Evolutionary conservation across 1,140 invertebrate species (phyloP), one percentile per base, ranked within the genome.

Genomic region (Pseudomyrmex concolor): DNA sequence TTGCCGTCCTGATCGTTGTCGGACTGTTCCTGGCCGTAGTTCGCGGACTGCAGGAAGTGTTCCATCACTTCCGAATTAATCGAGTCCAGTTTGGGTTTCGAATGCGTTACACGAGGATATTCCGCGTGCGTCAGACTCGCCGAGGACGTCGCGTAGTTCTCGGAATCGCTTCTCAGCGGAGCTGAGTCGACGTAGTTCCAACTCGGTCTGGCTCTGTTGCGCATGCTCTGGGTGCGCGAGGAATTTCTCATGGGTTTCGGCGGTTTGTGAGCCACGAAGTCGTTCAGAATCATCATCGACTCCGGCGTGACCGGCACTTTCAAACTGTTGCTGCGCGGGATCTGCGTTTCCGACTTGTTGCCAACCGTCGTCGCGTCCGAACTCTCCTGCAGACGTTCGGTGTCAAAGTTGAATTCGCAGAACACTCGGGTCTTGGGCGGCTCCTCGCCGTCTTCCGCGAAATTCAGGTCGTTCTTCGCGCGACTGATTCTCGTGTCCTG

Each of bases 231-330:
- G 4, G 92, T 93, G 1, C 93, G 89, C 3, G 87, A 80, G 0
- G 92, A 93, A 62, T 91, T 93, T 54, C 92, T 84, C 43, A 94
- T 94, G 0, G 94, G 94, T 80, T 95, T 95, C 0, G 94, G 94
- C 0, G 94, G 94, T 82, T 95, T 95, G 70, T 95, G 94, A 0
- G 94, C 91, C 0, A 95, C 94, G 54, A 94, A 90, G 59, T 93
- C 92, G 82, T 92, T 93, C 0, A 93, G 45, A n/a, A 93, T 93
- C 34, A 93, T 67, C 90, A 92, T 91, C 8, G 93, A 92, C 5
- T 93, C 91, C 1, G 92, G 92, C 12, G 88, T 91, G 7, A 86
- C 85, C 0, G 89, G 55, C 1, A 86, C 85, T 67, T 91, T 91
- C 7, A 90, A 4, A 50, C 85, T 90, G 43, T 89, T 91, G 45